Evolutionary conservation across 2,888 invertebrate species (phyloP).

Genomic region (Nipponacmea schrenckii): DNA sequence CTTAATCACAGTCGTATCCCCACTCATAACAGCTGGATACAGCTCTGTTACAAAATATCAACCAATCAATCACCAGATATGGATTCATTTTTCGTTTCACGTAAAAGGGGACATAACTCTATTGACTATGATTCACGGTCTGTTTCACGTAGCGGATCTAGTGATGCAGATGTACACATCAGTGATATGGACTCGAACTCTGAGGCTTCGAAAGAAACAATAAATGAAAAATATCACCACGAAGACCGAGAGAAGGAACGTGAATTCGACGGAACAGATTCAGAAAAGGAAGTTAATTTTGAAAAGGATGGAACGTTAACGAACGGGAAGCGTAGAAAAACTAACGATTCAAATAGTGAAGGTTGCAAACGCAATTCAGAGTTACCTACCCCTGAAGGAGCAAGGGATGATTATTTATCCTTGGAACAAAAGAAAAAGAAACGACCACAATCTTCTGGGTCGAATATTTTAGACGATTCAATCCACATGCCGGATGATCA

Average conservation of each 20-base stretch:
- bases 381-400: conserved; percentile 13
- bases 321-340: conserved; percentile 21
- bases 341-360: conserved; percentile 23
- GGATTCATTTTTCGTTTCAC: conserved; percentile 48
- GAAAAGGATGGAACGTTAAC: conserved; percentile 39
- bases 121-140: conserved; percentile 25
- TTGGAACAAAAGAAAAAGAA: conserved; percentile 52
- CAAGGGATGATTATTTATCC: conserved; percentile 25
- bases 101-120: conserved; percentile 30
- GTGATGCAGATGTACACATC: conserved; percentile 47
- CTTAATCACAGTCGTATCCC: conserved; percentile 87
- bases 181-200: conserved; percentile 55
- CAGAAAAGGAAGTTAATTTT: conserved; percentile 46
- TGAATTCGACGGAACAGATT: conserved; percentile 43
- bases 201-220: conserved; percentile 57
- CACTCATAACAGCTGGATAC: conserved; percentile 91
- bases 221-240: conserved; percentile 76
- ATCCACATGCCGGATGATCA: conserved; percentile 59
- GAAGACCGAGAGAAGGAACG: conserved; percentile 68
- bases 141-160: conserved; percentile 44
- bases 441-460: conserved; percentile 44
- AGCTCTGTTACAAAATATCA: conserved; percentile 66
- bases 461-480: conserved; percentile 53
- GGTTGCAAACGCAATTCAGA: conserved; percentile 33
- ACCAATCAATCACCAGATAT: conserved; percentile 45